A percentile compares a stretch with the other conserved stretches of the same genome.
Conservation (phyloP, 2,888 invertebrate species). For the Branchipolynoe longqiensis region DNA sequence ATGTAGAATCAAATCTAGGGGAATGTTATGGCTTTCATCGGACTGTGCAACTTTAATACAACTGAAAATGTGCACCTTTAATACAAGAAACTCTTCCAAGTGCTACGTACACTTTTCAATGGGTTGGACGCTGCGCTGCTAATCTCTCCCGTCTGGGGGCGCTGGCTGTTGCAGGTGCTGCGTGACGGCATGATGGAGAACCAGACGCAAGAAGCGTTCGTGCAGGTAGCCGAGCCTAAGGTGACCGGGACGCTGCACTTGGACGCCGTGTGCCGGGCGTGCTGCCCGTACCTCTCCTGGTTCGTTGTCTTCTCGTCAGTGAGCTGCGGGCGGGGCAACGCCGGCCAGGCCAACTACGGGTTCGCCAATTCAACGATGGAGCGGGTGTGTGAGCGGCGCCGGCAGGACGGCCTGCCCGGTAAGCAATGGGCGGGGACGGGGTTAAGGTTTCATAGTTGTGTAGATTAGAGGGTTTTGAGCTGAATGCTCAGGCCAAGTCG, state of each 20-base stretch:
- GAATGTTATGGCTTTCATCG: too few relatives aligned
- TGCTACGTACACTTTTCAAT: too few relatives aligned
- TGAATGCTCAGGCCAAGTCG: too few relatives aligned
- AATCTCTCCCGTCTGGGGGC: too few relatives aligned
- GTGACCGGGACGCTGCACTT: conserved; percentile 91
- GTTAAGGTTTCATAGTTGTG: too few relatives aligned
- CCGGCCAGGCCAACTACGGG: conserved; percentile 98
- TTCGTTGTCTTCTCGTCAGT: conserved; percentile 98
- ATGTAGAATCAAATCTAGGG: too few relatives aligned
- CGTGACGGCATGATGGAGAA: conserved; percentile 94
- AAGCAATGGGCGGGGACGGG: too few relatives aligned
- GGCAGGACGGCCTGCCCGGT: conserved; percentile 91
- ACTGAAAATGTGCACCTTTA: too few relatives aligned
- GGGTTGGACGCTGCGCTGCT: too few relatives aligned
- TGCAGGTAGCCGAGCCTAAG: conserved; percentile 91
- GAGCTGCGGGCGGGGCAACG: conserved; percentile 97
- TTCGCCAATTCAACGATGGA: conserved; percentile 99
- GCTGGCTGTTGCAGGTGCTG: conserved; percentile 88
- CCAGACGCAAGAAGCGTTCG: conserved; percentile 89
- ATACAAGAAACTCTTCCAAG: too few relatives aligned
- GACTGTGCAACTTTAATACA: too few relatives aligned
- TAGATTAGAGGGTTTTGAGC: too few relatives aligned
- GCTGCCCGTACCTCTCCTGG: conserved; percentile 89
- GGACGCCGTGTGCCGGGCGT: conserved; percentile 90
- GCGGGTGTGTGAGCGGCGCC: conserved; percentile 93